Evolutionary conservation across 2,797 vertebrate genomes (phyloP), one percentile per base, ranked within the genome.

Genomic region (Cercopithecus neglectus): DNA sequence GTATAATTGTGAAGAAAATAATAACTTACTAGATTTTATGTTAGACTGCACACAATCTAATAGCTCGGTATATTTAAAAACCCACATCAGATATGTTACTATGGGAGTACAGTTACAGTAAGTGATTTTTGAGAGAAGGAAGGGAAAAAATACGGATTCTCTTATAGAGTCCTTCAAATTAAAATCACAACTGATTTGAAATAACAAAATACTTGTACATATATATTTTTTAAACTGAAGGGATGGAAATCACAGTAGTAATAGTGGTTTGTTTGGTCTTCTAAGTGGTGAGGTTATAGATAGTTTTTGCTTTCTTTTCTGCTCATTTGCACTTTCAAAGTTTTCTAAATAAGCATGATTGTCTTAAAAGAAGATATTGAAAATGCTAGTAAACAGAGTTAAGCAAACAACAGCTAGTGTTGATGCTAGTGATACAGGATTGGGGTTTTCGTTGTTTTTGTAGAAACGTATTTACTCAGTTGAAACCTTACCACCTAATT

Each of bases 361-460:
- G 21, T 91, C 87, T 83, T 84, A 70, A 57, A 80, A 89, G 30
- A 82, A 94, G 22, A 36, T 64, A 78, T 2, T 72, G 61, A 92
- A 91, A 89, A 96, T 92, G 50, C 26, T 81, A 81, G 55, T 95
- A 76, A 91, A 76, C 21, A 89, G 61, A 92, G 85, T 76, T 92
- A 87, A 94, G 75, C 22, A 78, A 55, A 76, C 36, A 59, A 76
- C 57, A 81, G 26, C 59, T 89, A 67, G 46, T 48, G 9, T 83
- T 82, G 70, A 90, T 72, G 4, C 46, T 67, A 57, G 61, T 44
- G 28, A 19, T 79, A 11, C 5, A 78, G 61, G 21, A 44, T 94
- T 67, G 13, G 1, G 19, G 85, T 70, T 64, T 97, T 61, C 36
- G 17, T 48, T n/a, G 28, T 92, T 50, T 95, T 83, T 89, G 33